A percentile compares a stretch with the other conserved stretches of the same genome.
Conservation (phyloP, 2,888 invertebrate species). For the Eurois occulta region DNA sequence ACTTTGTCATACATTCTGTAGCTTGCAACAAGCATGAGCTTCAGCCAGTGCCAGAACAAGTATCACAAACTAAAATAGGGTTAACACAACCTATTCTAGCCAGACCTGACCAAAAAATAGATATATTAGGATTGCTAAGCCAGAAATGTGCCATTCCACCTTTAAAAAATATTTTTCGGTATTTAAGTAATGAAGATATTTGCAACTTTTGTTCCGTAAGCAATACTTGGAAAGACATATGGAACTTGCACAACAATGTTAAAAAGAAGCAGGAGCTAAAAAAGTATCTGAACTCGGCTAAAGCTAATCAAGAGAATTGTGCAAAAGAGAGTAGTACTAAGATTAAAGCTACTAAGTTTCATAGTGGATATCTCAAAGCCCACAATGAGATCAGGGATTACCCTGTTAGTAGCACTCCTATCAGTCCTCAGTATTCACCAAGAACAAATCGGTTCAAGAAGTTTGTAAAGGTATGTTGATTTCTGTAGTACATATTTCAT, state of each 20-base stretch:
- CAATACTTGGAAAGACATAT: conserved; percentile 80
- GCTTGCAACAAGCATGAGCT: conserved; percentile 81
- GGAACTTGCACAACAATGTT: conserved; percentile 77
- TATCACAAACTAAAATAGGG: conserved; percentile 67
- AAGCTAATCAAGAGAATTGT: conserved; percentile 84
- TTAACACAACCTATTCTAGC: conserved; percentile 71
- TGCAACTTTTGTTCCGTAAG: conserved; percentile 84
- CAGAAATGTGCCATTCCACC: conserved; percentile 77
- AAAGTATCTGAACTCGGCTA: conserved; percentile 76
- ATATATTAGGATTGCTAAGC: conserved; percentile 83
- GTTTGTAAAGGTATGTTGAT: conserved; percentile 80
- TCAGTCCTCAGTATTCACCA: conserved; percentile 84
- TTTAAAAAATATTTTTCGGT: conserved; percentile 81
- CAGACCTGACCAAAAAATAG: conserved; percentile 84
- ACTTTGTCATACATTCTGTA: conserved; percentile 83
- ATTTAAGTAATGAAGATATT: conserved; percentile 83
- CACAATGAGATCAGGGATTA: conserved; percentile 78
- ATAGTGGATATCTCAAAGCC: conserved; percentile 78
- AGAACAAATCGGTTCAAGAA: conserved; percentile 83
- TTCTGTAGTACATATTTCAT: not conserved
- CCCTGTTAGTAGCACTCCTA: conserved; percentile 63
- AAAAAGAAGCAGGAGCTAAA: conserved; percentile 77
- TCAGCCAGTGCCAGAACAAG: conserved; percentile 71
- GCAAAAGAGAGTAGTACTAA: conserved; percentile 65
- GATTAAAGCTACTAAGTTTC: conserved; percentile 64